Conservation (phyloP, 2,888 invertebrate genomes). For the Cyrtodaria siliqua region DNA sequence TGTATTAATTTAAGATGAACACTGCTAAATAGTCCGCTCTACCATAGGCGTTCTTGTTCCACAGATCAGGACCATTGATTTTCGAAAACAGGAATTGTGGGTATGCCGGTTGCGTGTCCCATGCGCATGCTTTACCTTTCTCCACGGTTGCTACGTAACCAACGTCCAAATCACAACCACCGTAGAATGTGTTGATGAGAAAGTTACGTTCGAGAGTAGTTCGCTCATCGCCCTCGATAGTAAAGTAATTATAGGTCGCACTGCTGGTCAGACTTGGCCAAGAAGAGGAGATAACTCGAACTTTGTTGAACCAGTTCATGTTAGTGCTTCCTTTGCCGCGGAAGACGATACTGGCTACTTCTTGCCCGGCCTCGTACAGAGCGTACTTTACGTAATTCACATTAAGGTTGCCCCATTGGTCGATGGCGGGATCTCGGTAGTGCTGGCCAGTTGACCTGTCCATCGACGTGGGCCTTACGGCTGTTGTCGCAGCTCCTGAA, state of each 20-base stretch:
- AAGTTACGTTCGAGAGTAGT: not conserved
- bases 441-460: not conserved
- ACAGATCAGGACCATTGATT: too few species aligned
- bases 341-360: not conserved
- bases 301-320: too few species aligned
- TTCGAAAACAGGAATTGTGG: too few species aligned
- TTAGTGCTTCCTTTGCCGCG: too few species aligned
- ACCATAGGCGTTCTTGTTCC: too few species aligned
- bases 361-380: not conserved
- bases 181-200: not conserved
- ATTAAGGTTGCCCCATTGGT: not conserved
- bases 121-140: not conserved
- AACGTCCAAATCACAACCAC: not conserved
- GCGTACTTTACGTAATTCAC: not conserved
- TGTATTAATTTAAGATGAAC: too few species aligned
- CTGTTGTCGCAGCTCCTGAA: too few species aligned
- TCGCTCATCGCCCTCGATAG: not conserved
- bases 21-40: too few species aligned
- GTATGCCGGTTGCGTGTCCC: not conserved
- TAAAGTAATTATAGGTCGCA: too few species aligned
- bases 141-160: slow-evolving; percentile 1
- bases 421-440: not conserved
- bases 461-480: too few species aligned
- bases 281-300: too few species aligned
- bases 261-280: too few species aligned